Evolutionary conservation across 1,140 invertebrate species (phyloP), one percentile per base, ranked within the genome.

Genomic region (Zophobas atratus): DNA sequence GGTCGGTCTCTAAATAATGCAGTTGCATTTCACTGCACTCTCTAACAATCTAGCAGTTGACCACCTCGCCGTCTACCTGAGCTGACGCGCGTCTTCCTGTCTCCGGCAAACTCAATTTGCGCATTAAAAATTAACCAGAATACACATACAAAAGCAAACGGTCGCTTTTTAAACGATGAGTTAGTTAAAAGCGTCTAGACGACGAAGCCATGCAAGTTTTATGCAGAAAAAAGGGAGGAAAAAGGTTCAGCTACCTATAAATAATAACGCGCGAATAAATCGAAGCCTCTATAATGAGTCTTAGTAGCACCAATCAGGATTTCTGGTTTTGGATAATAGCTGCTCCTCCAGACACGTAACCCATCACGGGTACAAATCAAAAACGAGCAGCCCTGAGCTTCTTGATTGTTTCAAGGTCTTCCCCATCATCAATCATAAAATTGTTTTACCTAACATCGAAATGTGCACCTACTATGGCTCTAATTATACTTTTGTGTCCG

Each of bases 1-100:
- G 78, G 38, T 60, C 56, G 75, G 67, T 56, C 74, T 70, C 70
- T 76, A 78, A 78, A 78, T 78, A 78, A 78, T 70, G 57, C 77
- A 70, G 55, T 51, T 72, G 77, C 72, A 70, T 78, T 78, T 78
- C 43, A 70, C 56, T 67, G 70, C 71, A 53, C 51, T 71, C 56
- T 78, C 67, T 71, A 71, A 73, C 74, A 76, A 71, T 79, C 73
- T 67, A 70, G 53, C 70, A 76, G 70, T 63, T 72, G 67, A 55
- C 77, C 71, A 72, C 67, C 57, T 75, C 77, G 70, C 56, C 70
- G 34, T 57, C 56, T 56, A 36, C 51, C 71, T 55, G 33, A 73
- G 49, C 20, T 55, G 55, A 73, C 51, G 67, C 43, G 49, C 33
- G 51, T 73, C 46, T 73, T 43, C 51, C 46, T 53, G 71, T 53